Evolutionary conservation across 2,888 invertebrate species (phyloP).

Genomic region (Ophonus ardosiacus): DNA sequence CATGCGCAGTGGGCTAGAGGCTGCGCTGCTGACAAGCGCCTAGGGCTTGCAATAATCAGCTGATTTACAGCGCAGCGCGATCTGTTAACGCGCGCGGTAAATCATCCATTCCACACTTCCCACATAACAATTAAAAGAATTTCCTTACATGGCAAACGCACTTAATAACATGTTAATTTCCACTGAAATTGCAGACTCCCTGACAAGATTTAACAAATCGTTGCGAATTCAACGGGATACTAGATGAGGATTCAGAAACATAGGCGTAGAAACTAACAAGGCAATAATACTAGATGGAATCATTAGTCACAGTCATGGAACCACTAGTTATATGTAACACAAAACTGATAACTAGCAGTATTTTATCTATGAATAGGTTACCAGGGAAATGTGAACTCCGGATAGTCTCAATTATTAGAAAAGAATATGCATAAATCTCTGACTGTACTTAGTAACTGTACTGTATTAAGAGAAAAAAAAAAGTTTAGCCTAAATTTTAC

Average conservation of each 20-base stretch:
- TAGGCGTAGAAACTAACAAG: neutral
- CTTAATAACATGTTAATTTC: conserved; percentile 61
- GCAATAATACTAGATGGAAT: neutral
- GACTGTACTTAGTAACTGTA: no score
- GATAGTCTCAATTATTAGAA: no score
- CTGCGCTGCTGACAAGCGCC: conserved; percentile 48
- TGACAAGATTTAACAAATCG: conserved; percentile 61
- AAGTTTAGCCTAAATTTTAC: no score
- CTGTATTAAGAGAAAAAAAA: no score
- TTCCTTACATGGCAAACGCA: conserved; percentile 50
- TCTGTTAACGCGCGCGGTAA: conserved; percentile 50
- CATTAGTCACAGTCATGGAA: neutral
- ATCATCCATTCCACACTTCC: conserved; percentile 50
- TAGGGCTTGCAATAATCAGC: conserved; percentile 37
- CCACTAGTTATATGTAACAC: neutral
- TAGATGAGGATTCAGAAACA: neutral
- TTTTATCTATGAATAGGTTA: neutral
- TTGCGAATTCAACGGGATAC: conserved; percentile 13
- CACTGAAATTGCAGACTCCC: conserved; percentile 53
- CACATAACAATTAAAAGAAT: conserved; percentile 61
- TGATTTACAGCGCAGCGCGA: conserved; percentile 52
- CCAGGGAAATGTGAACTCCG: no score
- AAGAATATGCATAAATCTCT: no score
- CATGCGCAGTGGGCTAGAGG: conserved; percentile 17
- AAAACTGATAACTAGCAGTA: neutral